phyloP scores from a whole-genome alignment of 2,888 invertebrate species.

The Caenorhabditis sp. region DNA sequence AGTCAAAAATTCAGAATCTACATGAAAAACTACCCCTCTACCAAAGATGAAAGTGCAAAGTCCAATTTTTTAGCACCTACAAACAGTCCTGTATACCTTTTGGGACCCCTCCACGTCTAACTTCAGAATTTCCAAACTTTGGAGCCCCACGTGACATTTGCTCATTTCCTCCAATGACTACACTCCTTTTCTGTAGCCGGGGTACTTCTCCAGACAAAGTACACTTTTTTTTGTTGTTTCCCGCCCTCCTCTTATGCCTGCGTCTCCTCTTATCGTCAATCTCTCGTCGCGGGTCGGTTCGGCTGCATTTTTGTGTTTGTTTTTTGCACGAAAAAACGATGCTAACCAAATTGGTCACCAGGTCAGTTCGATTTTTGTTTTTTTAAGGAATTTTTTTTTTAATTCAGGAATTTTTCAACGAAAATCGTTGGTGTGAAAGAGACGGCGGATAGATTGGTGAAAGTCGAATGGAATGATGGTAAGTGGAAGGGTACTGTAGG shows the following conservation, averaged over 20 bases:
- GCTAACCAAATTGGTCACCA: conserved; percentile 25
- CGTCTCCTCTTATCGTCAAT: conserved; percentile 20
- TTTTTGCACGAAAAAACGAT: conserved; percentile 25
- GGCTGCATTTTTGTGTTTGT: conserved; percentile 7
- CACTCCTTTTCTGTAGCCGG: too few relatives aligned
- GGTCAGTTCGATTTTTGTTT: conserved; percentile 10
- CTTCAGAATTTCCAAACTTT: too few relatives aligned
- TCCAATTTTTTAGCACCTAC: too few relatives aligned
- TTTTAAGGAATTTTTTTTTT: conserved; percentile 12
- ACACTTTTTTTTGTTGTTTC: neutral
- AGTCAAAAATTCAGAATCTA: too few relatives aligned
- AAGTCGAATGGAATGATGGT: conserved; percentile 49
- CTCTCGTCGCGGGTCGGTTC: conserved; percentile 10
- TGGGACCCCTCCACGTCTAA: too few relatives aligned
- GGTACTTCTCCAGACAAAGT: too few relatives aligned
- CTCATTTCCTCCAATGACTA: too few relatives aligned
- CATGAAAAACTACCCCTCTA: too few relatives aligned
- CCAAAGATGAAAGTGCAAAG: too few relatives aligned
- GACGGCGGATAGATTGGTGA: conserved; percentile 32
- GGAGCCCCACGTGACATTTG: too few relatives aligned
- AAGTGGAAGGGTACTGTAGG: conserved; percentile 5
- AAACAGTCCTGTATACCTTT: too few relatives aligned
- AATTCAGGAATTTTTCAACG: conserved; percentile 4
- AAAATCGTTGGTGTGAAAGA: conserved; percentile 24
- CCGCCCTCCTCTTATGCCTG: too few relatives aligned